Evolutionary conservation across 2,888 invertebrate genomes (phyloP).

Genomic region (Drosophila incognita): DNA sequence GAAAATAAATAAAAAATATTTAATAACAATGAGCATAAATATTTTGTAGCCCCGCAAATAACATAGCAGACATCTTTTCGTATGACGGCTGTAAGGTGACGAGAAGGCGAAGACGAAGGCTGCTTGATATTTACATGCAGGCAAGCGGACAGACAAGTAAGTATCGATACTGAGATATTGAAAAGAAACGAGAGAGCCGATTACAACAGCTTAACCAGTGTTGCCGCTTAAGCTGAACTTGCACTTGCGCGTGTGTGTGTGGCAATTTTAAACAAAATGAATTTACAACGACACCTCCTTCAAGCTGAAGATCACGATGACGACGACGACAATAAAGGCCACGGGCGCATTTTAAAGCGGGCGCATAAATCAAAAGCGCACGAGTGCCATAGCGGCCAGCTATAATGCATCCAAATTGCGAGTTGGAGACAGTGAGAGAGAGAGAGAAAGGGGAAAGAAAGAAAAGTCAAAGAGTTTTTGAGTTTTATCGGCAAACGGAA

Average conservation of each 20-base stretch:
- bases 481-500: slow-evolving; percentile 61
- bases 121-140: slow-evolving; percentile 43
- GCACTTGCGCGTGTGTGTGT: slow-evolving; percentile 24
- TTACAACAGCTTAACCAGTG: slow-evolving; percentile 49
- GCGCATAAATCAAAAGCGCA: slow-evolving; percentile 60
- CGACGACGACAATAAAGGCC: slow-evolving; percentile 34
- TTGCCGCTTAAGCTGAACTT: slow-evolving; percentile 43
- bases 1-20: slow-evolving; percentile 30
- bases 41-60: slow-evolving; percentile 62
- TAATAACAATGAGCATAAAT: slow-evolving; percentile 76
- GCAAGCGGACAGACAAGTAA: slow-evolving; percentile 20
- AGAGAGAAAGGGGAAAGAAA: neutral
- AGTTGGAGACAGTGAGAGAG: neutral
- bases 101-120: neutral
- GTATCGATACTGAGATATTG: slow-evolving; percentile 36
- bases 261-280: slow-evolving; percentile 50
- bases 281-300: slow-evolving; percentile 55
- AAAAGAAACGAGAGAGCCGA: slow-evolving; percentile 25
- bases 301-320: slow-evolving; percentile 39
- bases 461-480: slow-evolving; percentile 19
- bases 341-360: slow-evolving; percentile 44
- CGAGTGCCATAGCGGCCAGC: slow-evolving; percentile 42
- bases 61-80: slow-evolving; percentile 58
- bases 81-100: slow-evolving; percentile 15
- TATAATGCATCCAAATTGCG: slow-evolving; percentile 1